Conservation (phyloP, 2,888 invertebrate genomes). For the Limenitis arthemis region DNA sequence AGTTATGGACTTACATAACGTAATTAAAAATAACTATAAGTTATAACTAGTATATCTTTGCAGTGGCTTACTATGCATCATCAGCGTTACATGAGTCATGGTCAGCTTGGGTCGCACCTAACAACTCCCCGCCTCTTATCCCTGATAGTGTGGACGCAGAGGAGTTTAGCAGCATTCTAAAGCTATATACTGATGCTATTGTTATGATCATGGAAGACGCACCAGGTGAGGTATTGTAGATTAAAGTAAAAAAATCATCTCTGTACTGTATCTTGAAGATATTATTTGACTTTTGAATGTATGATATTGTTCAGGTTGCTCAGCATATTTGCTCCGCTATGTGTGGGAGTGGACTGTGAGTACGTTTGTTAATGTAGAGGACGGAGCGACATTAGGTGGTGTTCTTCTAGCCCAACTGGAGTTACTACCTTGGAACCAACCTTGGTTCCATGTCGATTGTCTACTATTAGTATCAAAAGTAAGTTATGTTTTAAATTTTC, state of each 20-base stretch:
- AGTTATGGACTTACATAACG: too few species aligned
- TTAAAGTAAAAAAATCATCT: too few species aligned
- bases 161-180: slow-evolving; percentile 36
- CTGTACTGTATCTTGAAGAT: background rate
- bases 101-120: slow-evolving; percentile 47
- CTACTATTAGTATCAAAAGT: slow-evolving; percentile 41
- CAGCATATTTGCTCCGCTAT: slow-evolving; percentile 37
- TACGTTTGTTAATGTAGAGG: slow-evolving; percentile 26
- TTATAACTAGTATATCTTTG: background rate
- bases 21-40: too few species aligned
- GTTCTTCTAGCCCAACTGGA: slow-evolving; percentile 35
- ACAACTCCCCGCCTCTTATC: slow-evolving; percentile 32
- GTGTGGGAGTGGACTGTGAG: slow-evolving; percentile 44
- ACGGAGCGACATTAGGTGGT: slow-evolving; percentile 12
- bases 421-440: slow-evolving; percentile 44
- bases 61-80: slow-evolving; percentile 48
- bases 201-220: slow-evolving; percentile 39
- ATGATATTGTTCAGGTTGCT: slow-evolving; percentile 31
- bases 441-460: slow-evolving; percentile 41
- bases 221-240: slow-evolving; percentile 23
- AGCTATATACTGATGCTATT: slow-evolving; percentile 26
- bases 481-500: background rate
- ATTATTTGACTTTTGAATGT: background rate
- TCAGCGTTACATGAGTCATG: slow-evolving; percentile 40
- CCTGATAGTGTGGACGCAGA: slow-evolving; percentile 30